phyloP scores from a whole-genome alignment of 92 coral and sea anemone species.

The Phenganax stokvisi region DNA sequence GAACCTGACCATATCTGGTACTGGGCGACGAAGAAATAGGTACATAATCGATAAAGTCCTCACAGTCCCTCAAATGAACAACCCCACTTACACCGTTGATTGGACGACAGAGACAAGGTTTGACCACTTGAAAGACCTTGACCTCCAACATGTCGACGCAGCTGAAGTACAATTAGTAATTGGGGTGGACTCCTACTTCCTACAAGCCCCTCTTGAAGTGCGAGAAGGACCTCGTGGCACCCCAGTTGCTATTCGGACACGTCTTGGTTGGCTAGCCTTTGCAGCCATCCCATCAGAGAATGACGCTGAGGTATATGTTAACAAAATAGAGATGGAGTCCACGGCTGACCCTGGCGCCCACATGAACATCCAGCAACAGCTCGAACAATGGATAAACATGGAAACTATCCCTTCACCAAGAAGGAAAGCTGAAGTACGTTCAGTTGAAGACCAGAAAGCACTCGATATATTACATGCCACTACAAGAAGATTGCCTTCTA shows the following conservation, averaged over 20 bases:
- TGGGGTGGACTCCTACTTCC: conserved; percentile 15
- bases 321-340: neutral
- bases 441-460: conserved; percentile 41
- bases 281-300: conserved; percentile 43
- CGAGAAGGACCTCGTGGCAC: conserved; percentile 42
- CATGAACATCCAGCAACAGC: conserved; percentile 37
- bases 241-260: conserved; percentile 45
- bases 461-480: conserved; percentile 32
- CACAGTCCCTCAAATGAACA: neutral
- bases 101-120: neutral
- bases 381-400: conserved; percentile 49
- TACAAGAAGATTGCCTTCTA: conserved; percentile 25
- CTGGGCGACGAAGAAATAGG: neutral
- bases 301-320: conserved; percentile 37
- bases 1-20: conserved; percentile 9
- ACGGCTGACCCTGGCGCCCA: conserved; percentile 6
- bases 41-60: neutral
- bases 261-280: conserved; percentile 45
- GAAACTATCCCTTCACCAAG: conserved; percentile 43
- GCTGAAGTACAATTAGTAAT: conserved; percentile 1
- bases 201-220: conserved; percentile 34
- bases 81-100: neutral
- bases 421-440: conserved; percentile 35
- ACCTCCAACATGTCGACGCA: neutral
- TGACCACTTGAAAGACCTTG: conserved; percentile 17